These are phyloP conservation scores for Pholis gunnellus DNA, from an alignment of 2,113 vertebrate species.

Conservation along the genomic window DNA sequence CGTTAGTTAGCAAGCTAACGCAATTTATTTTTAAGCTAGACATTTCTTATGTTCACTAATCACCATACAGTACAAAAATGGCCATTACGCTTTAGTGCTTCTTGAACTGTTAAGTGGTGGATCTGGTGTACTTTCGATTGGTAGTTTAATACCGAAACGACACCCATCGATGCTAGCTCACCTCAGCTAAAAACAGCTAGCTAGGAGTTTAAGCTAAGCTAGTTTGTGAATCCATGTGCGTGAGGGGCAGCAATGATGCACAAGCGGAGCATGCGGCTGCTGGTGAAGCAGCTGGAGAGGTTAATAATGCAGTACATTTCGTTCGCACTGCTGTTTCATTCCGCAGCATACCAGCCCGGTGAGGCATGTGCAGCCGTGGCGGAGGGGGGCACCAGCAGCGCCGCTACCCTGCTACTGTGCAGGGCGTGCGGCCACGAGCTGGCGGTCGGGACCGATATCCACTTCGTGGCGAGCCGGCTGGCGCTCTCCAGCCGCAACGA, in stretches of 20 bases:
- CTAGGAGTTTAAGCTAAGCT: slow-evolving; percentile 25
- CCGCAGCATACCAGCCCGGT: not conserved
- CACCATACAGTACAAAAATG: not conserved
- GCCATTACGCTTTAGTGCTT: not conserved
- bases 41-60: not conserved
- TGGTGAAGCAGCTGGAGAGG: not conserved
- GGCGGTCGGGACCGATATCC: slow-evolving; percentile 47
- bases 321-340: slow-evolving; percentile 17
- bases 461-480: slow-evolving; percentile 64
- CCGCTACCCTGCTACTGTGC: slow-evolving; percentile 59
- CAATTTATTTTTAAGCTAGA: too few relatives aligned
- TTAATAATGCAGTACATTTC: not conserved
- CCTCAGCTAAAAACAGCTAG: slow-evolving; percentile 29
- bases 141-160: not conserved
- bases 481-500: slow-evolving; percentile 72
- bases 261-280: not conserved
- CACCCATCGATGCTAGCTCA: not conserved
- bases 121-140: fast-evolving
- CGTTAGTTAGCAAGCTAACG: not conserved
- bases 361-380: slow-evolving; percentile 46
- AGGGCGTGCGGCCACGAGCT: slow-evolving; percentile 73
- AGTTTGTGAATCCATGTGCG: slow-evolving; percentile 17
- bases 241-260: not conserved
- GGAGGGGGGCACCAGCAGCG: slow-evolving; percentile 18
- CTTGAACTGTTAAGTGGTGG: not conserved